phyloP scores from a whole-genome alignment of 2,797 vertebrate genomes.

The Phrynocephalus vlangalii region DNA sequence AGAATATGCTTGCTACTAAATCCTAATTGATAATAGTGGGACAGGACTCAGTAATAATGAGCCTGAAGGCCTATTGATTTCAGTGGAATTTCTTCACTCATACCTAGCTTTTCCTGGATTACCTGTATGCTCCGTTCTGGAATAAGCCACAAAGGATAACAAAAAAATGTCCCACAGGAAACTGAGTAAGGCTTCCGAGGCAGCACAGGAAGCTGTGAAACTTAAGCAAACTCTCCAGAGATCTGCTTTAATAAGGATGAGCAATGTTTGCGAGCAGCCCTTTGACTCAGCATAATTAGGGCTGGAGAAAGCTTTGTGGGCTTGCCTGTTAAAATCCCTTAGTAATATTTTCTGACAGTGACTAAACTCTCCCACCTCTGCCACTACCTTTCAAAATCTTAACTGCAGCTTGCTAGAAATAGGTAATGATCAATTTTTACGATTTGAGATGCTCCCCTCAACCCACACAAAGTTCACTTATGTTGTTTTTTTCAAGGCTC shows the following conservation, averaged over 20 bases:
- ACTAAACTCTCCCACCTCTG: background rate
- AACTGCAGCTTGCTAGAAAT: background rate
- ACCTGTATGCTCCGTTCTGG: background rate
- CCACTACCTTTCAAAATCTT: background rate
- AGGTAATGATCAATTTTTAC: background rate
- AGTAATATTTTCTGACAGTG: background rate
- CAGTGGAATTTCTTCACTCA: background rate
- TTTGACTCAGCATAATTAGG: conserved; percentile 25
- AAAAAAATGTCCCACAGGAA: background rate
- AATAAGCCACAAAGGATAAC: background rate
- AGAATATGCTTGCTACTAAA: background rate
- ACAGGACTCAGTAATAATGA: background rate
- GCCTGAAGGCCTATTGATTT: background rate
- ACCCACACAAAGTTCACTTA: too few relatives aligned
- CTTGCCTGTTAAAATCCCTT: background rate
- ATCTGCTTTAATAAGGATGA: conserved; percentile 24
- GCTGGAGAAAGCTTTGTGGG: background rate
- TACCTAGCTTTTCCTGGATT: background rate
- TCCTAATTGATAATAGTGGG: background rate
- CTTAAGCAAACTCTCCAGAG: conserved; percentile 11
- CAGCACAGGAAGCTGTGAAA: conserved; percentile 14
- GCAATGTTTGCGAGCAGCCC: conserved; percentile 5
- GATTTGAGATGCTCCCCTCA: too few relatives aligned
- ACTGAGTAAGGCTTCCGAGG: conserved; percentile 2
- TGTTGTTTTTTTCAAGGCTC: background rate